Evolutionary conservation across 2,113 vertebrate genomes (phyloP), one percentile per base, ranked within the genome.

Genomic region (Pleuronectes platessa): DNA sequence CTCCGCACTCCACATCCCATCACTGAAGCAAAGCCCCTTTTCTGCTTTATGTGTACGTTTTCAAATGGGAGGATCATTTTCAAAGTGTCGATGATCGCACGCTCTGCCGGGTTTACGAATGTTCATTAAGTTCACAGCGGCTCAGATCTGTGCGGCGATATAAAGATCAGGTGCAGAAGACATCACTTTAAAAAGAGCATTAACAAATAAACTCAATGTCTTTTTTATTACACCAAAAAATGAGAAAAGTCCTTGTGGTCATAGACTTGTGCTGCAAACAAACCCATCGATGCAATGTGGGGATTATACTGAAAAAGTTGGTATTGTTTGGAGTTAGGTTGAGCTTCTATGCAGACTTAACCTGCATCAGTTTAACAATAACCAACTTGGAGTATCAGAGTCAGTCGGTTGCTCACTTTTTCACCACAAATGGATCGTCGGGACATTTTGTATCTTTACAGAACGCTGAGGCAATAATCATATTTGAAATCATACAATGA

Each of bases 51-150:
- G 26, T 15, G 5, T 27, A 27, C 66, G 23, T 61, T 61, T 76
- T 31, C 27, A 9, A 56, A 67, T 20, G 58, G 58, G 47, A 55
- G 49, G 21, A 17, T 58, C 55, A n/a, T n/a, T n/a, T n/a, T n/a
- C n/a, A n/a, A n/a, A n/a, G n/a, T n/a, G n/a, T 24, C 54, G 35
- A 55, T 74, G 51, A 78, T 71, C 66, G 31, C 35, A 54, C 63
- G 37, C 72, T 79, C 27, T 60, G 45, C 71, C 20, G 20, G n/a
- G 20, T 54, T 54, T 21, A 54, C 51, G 2, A 21, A 21, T 54
- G 51, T 54, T 54, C 17, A 6, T 49, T 59, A 62, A 12, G 65
- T 76, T 82, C 74, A 6, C 58, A 59, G 15, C 24, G 53, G 1
- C 51, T n/a, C 7, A 11, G 51, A 15, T 49, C 17, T 49, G 15